Evolutionary conservation across 2,888 invertebrate genomes (phyloP), one percentile per base, ranked within the genome.

Genomic region (Tetheella fluctuosa): DNA sequence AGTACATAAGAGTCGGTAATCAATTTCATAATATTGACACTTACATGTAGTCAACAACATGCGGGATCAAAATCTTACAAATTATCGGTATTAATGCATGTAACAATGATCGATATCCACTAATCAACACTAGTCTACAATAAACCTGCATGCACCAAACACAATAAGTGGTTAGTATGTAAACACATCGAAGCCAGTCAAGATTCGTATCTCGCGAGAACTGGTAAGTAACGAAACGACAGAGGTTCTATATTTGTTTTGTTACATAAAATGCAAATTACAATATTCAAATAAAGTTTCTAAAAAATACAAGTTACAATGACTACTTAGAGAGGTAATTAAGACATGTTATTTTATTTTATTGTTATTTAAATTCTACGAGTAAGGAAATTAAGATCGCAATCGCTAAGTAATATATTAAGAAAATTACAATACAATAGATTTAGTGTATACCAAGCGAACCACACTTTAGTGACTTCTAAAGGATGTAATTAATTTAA

Each of bases 341-440:
- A 81, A 75, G 70, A 59, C 57, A 61, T 68, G 63, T 73, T 76
- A 74, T 74, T 76, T 67, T 72, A 71, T 75, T 77, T 79, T 72
- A 76, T 75, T 74, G 68, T 72, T 68, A 71, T 79, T 76, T 73
- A 66, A 71, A 68, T 71, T 73, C 68, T 66, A 70, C 68, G 70
- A 70, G 65, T 70, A 70, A 74, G 69, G 72, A 74, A 71, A 77
- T 75, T 76, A 64, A 76, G 83, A 83, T 83, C 62, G 52, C 73
- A 72, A 84, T 84, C 84, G 64, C 53, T 23, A 58, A 63, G 64
- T 63, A 65, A 61, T 70, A 65, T 62, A 60, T 68, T 57, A 66
- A 64, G 67, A 63, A 56, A 54, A 62, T 66, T 67, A 70, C 63
- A 58, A 59, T 58, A 63, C 56, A 64, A 61, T 61, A 64, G 59